Percentiles rank a stretch among this genome's conserved stretches.
phyloP scores from a whole-genome alignment of 2,888 invertebrate species.

The Pachliopta kotzebuea region DNA sequence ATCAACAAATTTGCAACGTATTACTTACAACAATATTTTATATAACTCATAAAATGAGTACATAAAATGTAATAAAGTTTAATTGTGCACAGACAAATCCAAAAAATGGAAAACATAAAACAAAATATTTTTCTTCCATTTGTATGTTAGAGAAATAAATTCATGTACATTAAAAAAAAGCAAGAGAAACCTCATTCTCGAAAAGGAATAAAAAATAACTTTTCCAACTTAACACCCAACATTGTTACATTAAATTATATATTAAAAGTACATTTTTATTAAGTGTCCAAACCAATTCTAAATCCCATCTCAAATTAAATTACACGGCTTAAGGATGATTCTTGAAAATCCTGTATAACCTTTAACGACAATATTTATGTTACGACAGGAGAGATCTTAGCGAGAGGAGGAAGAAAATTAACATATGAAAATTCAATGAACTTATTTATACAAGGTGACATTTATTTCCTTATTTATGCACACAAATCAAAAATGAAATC shows the following conservation, averaged over 20 bases:
- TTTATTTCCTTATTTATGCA: no score
- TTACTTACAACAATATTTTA: no score
- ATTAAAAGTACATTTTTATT: background rate
- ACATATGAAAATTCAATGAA: conserved; percentile 13
- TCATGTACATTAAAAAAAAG: background rate
- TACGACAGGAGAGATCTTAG: conserved; percentile 6
- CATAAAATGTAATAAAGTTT: background rate
- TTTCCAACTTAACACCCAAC: background rate
- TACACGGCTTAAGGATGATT: conserved; percentile 7
- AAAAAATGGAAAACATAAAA: background rate
- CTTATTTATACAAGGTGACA: no score
- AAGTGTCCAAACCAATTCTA: background rate
- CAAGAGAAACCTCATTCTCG: background rate
- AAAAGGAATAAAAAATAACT: background rate
- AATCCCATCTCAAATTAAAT: conserved; percentile 16
- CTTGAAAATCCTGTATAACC: conserved; percentile 12
- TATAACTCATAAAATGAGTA: background rate
- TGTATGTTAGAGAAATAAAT: background rate
- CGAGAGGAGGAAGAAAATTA: conserved; percentile 11
- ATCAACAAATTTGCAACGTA: conserved; percentile 33
- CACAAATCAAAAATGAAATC: background rate
- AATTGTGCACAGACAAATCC: background rate
- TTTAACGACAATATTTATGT: conserved; percentile 13
- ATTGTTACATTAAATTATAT: background rate
- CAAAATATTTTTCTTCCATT: background rate